Conservation (phyloP, 2,113 vertebrate genomes). For the Hemichromis elongatus region DNA sequence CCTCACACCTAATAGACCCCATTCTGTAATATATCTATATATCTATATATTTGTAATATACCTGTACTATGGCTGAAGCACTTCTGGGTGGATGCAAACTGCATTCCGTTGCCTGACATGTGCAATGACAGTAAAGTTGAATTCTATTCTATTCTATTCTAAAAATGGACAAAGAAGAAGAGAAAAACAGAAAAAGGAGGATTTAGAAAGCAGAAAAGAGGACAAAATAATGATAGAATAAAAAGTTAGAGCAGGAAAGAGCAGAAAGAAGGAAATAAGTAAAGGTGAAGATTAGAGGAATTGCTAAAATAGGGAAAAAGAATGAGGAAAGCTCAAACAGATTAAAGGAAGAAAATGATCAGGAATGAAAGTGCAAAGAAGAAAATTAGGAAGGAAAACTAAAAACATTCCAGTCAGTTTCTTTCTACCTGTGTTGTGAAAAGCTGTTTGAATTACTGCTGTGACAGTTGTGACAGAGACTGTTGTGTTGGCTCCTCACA, state of each 20-base stretch:
- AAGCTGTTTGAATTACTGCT: background rate
- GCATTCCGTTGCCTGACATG: too few relatives aligned
- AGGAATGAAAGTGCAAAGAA: background rate
- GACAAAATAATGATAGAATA: background rate
- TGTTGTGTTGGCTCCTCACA: conserved; percentile 46
- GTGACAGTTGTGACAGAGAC: background rate
- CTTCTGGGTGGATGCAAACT: too few relatives aligned
- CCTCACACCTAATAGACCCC: too few relatives aligned
- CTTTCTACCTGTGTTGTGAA: background rate
- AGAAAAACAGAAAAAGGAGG: background rate
- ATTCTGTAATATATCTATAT: too few relatives aligned
- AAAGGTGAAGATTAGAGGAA: rapidly evolving
- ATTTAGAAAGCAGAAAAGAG: background rate
- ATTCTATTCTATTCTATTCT: too few relatives aligned
- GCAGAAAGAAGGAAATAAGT: background rate
- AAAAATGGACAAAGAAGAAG: background rate
- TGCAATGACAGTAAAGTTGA: too few relatives aligned
- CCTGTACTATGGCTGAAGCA: too few relatives aligned
- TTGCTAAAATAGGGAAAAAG: background rate
- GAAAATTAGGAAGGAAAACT: rapidly evolving
- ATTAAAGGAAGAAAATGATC: background rate
- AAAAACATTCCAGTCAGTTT: background rate
- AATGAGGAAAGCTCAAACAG: background rate
- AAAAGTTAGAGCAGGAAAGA: rapidly evolving
- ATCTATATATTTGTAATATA: too few relatives aligned